phyloP scores from a whole-genome alignment of 1,140 invertebrate genomes.

The Trachymyrmex cornetzi region DNA sequence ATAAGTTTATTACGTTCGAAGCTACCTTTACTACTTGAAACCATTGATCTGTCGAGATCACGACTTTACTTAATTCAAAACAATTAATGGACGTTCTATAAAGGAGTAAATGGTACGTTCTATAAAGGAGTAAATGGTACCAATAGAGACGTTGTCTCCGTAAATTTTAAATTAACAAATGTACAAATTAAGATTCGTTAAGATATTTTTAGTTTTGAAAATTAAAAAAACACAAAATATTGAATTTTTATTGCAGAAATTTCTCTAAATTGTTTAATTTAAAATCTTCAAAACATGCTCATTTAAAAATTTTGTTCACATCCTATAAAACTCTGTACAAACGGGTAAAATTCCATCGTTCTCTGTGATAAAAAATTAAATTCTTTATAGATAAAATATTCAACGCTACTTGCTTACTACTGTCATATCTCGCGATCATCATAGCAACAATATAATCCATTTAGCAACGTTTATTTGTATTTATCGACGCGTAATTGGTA shows the following conservation, averaged over 20 bases:
- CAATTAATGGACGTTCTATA: not conserved
- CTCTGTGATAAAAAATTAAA: not conserved
- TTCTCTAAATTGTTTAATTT: not conserved
- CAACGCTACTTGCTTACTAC: no score
- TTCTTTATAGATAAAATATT: slow-evolving; percentile 7
- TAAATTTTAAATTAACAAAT: slow-evolving; percentile 1
- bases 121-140: not conserved
- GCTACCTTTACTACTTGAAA: not conserved
- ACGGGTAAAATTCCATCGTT: not conserved
- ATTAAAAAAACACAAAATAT: not conserved
- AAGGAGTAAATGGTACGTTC: not conserved
- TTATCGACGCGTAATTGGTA: slow-evolving; percentile 51
- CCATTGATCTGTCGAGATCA: not conserved
- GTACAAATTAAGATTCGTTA: not conserved
- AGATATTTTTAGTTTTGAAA: not conserved
- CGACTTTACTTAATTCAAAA: not conserved
- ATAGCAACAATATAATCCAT: slow-evolving; percentile 27
- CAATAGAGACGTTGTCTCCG: not conserved
- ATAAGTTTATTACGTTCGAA: not conserved
- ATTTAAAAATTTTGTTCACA: not conserved
- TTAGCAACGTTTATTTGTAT: slow-evolving; percentile 32
- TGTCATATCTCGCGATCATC: not conserved
- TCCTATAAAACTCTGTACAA: not conserved
- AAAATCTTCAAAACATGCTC: not conserved
- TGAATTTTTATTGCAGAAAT: not conserved